Percentiles rank a stretch among this genome's conserved stretches.
Evolutionary conservation across 2,888 invertebrate genomes (phyloP).

Genomic region (Platynereis dumerilii): DNA sequence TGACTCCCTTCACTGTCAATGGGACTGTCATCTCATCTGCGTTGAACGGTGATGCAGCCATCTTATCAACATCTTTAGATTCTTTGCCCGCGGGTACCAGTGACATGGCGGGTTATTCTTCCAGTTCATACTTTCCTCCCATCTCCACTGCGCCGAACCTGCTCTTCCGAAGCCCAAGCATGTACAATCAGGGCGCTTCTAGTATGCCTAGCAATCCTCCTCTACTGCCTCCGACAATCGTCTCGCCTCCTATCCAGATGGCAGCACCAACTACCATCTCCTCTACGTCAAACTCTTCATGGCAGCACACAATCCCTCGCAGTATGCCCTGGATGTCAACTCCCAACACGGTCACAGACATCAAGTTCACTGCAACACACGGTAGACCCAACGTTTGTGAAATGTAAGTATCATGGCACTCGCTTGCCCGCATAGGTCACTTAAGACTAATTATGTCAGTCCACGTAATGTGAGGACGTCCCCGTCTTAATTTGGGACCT

Average conservation of each 20-base stretch:
- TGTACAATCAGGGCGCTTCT: background rate
- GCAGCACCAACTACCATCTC: slow-evolving; percentile 4
- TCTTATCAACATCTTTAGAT: too few relatives aligned
- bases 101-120: too few relatives aligned
- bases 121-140: background rate
- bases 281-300: background rate
- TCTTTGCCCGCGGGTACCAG: too few relatives aligned
- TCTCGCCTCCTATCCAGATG: slow-evolving; percentile 21
- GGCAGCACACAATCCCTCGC: slow-evolving; percentile 18
- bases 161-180: background rate
- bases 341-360: background rate
- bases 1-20: too few relatives aligned
- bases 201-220: background rate
- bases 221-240: slow-evolving; percentile 14
- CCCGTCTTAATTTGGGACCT: too few relatives aligned
- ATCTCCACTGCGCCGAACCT: background rate
- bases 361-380: slow-evolving; percentile 12
- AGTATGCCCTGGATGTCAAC: slow-evolving; percentile 17
- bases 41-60: too few relatives aligned
- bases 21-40: too few relatives aligned
- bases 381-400: background rate
- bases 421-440: background rate
- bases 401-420: background rate
- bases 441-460: too few relatives aligned
- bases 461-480: too few relatives aligned